These are phyloP conservation scores for Synergus laeviventris DNA, from an alignment of 2,888 invertebrate species.

Conservation along the genomic window DNA sequence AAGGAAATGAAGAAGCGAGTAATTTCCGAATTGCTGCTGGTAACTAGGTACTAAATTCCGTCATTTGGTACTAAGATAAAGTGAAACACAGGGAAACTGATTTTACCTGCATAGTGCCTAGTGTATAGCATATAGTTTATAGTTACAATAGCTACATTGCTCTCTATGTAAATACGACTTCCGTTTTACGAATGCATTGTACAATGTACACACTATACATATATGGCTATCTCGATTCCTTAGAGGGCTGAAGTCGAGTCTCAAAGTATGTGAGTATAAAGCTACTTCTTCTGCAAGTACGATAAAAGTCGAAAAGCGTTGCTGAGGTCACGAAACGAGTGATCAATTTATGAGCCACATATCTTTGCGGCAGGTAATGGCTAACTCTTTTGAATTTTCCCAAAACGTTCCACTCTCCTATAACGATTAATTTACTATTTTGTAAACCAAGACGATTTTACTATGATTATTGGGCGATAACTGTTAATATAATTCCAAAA, in stretches of 20 bases:
- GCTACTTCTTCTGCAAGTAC: background rate
- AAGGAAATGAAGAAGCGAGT: conserved; percentile 16
- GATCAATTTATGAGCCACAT: background rate
- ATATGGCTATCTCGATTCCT: conserved; percentile 5
- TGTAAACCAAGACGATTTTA: background rate
- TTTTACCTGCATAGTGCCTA: conserved; percentile 8
- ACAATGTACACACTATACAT: background rate
- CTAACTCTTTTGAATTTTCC: background rate
- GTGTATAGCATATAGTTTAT: background rate
- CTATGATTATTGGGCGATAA: background rate
- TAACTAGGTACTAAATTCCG: background rate
- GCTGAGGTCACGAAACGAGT: background rate
- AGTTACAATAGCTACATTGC: conserved; percentile 7
- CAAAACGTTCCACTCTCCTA: background rate
- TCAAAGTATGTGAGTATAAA: conserved; percentile 10
- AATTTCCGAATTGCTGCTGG: background rate
- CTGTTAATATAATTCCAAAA: no score
- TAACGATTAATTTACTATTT: background rate
- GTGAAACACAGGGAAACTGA: background rate
- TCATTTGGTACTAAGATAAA: background rate
- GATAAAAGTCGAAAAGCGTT: background rate
- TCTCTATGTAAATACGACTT: conserved; percentile 48
- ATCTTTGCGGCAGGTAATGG: background rate
- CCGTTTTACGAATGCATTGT: background rate
- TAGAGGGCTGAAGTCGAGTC: background rate